Evolutionary conservation across 2,797 vertebrate species (phyloP), one percentile per base, ranked within the genome.

Genomic region (Sarcoramphus papa): DNA sequence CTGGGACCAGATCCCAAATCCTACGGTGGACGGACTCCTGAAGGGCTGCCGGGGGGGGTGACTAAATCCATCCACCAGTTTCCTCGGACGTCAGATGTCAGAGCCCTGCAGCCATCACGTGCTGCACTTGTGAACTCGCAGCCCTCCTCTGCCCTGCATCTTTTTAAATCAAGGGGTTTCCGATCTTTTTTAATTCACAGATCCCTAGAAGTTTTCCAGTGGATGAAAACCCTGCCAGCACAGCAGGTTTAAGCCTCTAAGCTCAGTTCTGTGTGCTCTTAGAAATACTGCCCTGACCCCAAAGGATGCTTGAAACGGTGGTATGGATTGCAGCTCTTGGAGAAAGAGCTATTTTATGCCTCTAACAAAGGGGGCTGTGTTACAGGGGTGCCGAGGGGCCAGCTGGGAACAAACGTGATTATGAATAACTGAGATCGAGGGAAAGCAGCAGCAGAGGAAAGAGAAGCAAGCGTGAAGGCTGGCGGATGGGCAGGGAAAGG

Each of bases 281-380:
- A 88, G 93, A 93, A 96, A 88, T 63, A 75, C 45, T 93, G 56
- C 64, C 53, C 45, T 92, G 85, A 90, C 30, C 85, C 73, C 85
- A 84, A 65, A 69, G 82, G 65, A 60, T 81, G 79, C 72, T 57
- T 86, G 79, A 75, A 93, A 59, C 40, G 12, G 65, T 53, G 41
- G 35, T 77, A 92, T 60, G 65, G 83, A 57, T 80, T 87, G 74
- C 75, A 95, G 68, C 75, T 80, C 64, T 51, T 43, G 56, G 50
- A 95, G 85, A 93, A 97, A 90, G 89, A 89, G 70, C 90, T 94
- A 40, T 76, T 96, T 95, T 65, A 62, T 87, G 40, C n/a, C 14
- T 85, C n/a, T 85, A 72, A 96, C 94, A 93, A 95, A 94, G 75
- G 64, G 76, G 35, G 12, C 91, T 94, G 75, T 93, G 93, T 95